Base-by-base conservation (phyloP, 2,888 invertebrate genomes). In the Coelinius sp. region DNA sequence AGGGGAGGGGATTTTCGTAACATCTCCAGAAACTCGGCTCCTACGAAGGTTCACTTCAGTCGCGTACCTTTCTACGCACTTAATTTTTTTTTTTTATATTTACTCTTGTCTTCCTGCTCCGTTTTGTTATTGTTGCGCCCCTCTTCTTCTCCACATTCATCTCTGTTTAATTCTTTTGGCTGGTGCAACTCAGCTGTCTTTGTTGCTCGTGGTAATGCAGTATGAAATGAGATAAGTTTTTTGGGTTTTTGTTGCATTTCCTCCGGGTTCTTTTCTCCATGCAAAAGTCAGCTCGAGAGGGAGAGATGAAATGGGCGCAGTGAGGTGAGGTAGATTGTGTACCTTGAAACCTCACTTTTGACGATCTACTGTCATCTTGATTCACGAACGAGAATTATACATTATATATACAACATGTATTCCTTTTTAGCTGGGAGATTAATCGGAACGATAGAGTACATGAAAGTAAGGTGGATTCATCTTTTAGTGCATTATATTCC, bases 221-320 rank as follows among this genome's bases (percentile, higher is more conserved):
- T 80, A 78, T 82, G 84, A 83, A 85, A 86, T 86, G 86, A 86
- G 85, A 86, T 85, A 86, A 82, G 84, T 84, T 78, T 78, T 78
- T 49, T 49, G 73, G 63, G 67, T 81, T 82, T 78, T 83, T 85
- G 85, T 81, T 82, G 80, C 83, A 83, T 84, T 83, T 83, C 85
- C 59, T 59, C 3, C 81, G 80, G 76, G 73, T 67, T 73, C 67
- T 77, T 74, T 76, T 71, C 70, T 68, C 69, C 77, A 71, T 71
- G 44, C 63, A 49, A 52, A 56, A 67, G 71, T 73, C 68, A 62
- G 7, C 20, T 63, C 22, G 53, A 35, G 63, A 44, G n/a, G 24
- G 31, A 38, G 31, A 14, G 46, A 24, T 7, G 25, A 17, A 24
- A 38, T 8, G 20, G 6, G 31, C 10, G 46, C 41, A 49, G 14